Evolutionary conservation across 2,888 invertebrate species (phyloP).

Genomic region (Ectobius pallidus): DNA sequence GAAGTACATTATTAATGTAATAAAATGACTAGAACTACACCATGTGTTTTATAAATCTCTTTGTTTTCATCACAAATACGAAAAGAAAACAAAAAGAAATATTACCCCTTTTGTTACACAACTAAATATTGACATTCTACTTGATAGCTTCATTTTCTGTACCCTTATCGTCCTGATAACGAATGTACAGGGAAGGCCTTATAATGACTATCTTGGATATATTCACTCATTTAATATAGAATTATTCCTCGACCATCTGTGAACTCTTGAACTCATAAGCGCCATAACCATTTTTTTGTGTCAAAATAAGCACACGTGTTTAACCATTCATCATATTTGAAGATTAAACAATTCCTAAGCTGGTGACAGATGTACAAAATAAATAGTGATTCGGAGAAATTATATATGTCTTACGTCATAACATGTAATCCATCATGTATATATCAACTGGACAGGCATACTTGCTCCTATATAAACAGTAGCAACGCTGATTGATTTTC

Average conservation of each 20-base stretch:
- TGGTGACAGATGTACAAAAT: no score
- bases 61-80: not conserved
- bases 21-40: not conserved
- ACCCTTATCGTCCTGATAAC: conserved; percentile 21
- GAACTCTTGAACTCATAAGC: not conserved
- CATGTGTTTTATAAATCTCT: not conserved
- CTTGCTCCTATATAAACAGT: no score
- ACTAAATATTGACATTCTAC: conserved; percentile 41
- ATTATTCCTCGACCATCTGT: not conserved
- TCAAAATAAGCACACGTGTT: no score
- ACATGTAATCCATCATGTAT: no score
- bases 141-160: conserved; percentile 26
- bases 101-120: conserved; percentile 30
- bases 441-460: no score
- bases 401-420: no score
- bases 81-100: not conserved
- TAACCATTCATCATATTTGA: no score
- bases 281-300: no score
- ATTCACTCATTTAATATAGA: not conserved
- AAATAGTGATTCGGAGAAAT: no score
- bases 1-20: conserved; percentile 7
- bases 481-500: no score
- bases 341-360: no score
- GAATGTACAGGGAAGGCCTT: not conserved
- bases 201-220: conserved; percentile 3